Evolutionary conservation across 2,888 invertebrate genomes (phyloP).

Genomic region (Morpho helenor): DNA sequence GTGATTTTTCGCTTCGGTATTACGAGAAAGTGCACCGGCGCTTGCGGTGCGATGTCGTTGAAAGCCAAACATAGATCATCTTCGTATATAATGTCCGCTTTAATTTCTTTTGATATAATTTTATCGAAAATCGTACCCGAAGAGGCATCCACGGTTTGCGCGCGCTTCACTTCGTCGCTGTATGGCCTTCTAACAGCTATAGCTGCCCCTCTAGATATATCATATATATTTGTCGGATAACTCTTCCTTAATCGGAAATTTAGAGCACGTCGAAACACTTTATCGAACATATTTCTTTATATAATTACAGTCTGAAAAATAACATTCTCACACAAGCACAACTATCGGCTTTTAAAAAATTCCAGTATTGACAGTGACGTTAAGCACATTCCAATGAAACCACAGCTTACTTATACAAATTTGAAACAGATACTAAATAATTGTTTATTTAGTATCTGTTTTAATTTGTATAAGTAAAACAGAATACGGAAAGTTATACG

Average conservation of each 20-base stretch:
- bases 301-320: neutral
- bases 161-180: slow-evolving; percentile 65
- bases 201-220: slow-evolving; percentile 61
- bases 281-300: slow-evolving; percentile 61
- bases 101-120: slow-evolving; percentile 87
- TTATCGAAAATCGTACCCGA: slow-evolving; percentile 85
- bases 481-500: no score
- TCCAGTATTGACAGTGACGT: slow-evolving; percentile 3
- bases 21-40: slow-evolving; percentile 90
- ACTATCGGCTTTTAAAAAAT: slow-evolving; percentile 1
- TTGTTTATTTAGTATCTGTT: no score
- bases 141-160: slow-evolving; percentile 57
- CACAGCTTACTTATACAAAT: no score
- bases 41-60: slow-evolving; percentile 88
- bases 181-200: slow-evolving; percentile 59
- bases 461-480: no score
- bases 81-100: slow-evolving; percentile 90
- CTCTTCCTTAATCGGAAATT: slow-evolving; percentile 66
- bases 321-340: neutral
- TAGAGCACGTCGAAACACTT: slow-evolving; percentile 67
- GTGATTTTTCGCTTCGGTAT: slow-evolving; percentile 88
- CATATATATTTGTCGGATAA: slow-evolving; percentile 71
- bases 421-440: no score
- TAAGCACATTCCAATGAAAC: neutral
- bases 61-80: slow-evolving; percentile 90